A percentile compares a stretch with the other conserved stretches of the same genome.
phyloP scores from a whole-genome alignment of 1,140 invertebrate genomes.

The Trinorchestia longiramus region DNA sequence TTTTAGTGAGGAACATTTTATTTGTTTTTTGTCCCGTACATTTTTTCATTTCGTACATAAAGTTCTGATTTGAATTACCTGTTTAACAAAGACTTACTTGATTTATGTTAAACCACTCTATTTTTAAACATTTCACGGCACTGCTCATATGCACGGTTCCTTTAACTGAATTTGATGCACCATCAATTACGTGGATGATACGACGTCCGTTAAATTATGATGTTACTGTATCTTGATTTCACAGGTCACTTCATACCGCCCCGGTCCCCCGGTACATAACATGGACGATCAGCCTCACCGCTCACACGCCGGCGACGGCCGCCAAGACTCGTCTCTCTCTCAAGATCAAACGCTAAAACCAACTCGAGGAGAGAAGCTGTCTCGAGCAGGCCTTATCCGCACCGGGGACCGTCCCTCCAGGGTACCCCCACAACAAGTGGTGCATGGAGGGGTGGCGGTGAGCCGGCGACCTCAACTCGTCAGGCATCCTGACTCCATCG shows the following conservation, averaged over 20 bases:
- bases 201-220: not conserved
- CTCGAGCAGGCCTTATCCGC: not conserved
- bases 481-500: conserved; percentile 60
- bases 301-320: conserved; percentile 59
- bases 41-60: not conserved
- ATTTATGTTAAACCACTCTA: no score
- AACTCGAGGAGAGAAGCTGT: not conserved
- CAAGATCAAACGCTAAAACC: conserved; percentile 20
- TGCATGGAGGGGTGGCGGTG: not conserved
- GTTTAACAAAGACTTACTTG: no score
- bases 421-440: conserved; percentile 59
- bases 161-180: not conserved
- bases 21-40: not conserved
- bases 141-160: not conserved
- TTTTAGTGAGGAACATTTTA: not conserved
- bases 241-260: conserved; percentile 61
- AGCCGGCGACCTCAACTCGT: conserved; percentile 59
- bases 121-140: no score
- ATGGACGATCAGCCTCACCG: conserved; percentile 37
- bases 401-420: conserved; percentile 64
- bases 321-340: conserved; percentile 52
- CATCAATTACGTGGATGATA: not conserved
- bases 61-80: no score
- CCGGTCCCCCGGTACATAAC: conserved; percentile 65
- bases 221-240: not conserved